Conservation (phyloP, 53 echinoderm and acorn worm species). For the Antedon mediterranea region DNA sequence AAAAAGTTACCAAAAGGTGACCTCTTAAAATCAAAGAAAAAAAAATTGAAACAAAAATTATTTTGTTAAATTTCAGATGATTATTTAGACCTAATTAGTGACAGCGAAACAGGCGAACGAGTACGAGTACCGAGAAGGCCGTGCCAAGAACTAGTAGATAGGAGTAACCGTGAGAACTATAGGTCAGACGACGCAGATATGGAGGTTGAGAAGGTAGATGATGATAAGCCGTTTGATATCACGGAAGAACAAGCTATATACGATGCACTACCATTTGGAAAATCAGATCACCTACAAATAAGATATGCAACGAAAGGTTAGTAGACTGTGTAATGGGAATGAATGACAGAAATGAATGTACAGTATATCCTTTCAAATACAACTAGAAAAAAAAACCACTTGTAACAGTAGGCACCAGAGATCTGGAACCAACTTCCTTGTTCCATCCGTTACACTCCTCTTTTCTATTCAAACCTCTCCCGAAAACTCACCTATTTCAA, state of each 20-base stretch:
- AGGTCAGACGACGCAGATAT: slow-evolving; percentile 46
- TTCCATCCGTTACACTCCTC: too few species aligned
- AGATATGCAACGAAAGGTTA: slow-evolving; percentile 65
- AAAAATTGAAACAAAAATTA: too few species aligned
- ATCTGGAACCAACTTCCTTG: too few species aligned
- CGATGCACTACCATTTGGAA: slow-evolving; percentile 30
- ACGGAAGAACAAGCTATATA: slow-evolving; percentile 37
- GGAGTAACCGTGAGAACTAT: slow-evolving; percentile 35
- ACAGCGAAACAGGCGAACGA: slow-evolving; percentile 80
- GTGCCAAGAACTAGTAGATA: slow-evolving; percentile 12
- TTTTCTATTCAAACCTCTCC: too few species aligned
- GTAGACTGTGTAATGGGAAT: too few species aligned
- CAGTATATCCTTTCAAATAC: too few species aligned
- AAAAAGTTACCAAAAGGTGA: too few species aligned
- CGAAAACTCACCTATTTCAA: too few species aligned
- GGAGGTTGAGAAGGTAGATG: slow-evolving; percentile 54
- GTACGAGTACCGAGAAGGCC: slow-evolving; percentile 33
- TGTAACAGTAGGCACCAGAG: too few species aligned
- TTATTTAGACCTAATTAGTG: slow-evolving; percentile 60
- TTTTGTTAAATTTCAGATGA: slow-evolving; percentile 30
- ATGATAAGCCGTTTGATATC: not conserved
- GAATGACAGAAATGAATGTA: too few species aligned
- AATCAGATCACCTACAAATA: slow-evolving; percentile 44
- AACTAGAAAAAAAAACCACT: too few species aligned
- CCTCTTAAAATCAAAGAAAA: too few species aligned